phyloP scores from a whole-genome alignment of 2,888 invertebrate genomes.

The Yponomeuta malinellus region DNA sequence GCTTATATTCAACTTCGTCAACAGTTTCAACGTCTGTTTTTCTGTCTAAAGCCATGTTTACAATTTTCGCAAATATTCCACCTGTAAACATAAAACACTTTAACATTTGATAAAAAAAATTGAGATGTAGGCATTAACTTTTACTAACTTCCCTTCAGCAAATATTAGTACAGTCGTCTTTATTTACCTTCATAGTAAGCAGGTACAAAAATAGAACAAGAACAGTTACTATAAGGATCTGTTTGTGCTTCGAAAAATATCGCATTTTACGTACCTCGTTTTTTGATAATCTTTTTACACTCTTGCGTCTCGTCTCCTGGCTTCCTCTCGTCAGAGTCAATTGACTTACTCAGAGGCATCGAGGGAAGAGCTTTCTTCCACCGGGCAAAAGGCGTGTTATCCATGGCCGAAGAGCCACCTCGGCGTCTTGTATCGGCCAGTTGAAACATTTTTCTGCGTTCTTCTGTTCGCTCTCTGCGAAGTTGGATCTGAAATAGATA shows the following conservation, averaged over 20 bases:
- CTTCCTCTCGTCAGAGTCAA: slow-evolving; percentile 68
- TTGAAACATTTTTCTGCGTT: slow-evolving; percentile 93
- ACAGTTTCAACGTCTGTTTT: slow-evolving; percentile 77
- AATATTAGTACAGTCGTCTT: too few species aligned
- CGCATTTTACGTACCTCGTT: slow-evolving; percentile 40
- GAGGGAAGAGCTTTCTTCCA: slow-evolving; percentile 83
- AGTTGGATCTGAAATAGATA: slow-evolving; percentile 79
- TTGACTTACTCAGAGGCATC: slow-evolving; percentile 74
- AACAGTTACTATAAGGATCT: too few species aligned
- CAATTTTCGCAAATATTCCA: slow-evolving; percentile 76
- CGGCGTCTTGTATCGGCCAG: slow-evolving; percentile 82
- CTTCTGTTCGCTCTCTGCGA: slow-evolving; percentile 92
- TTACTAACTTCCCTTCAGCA: too few species aligned
- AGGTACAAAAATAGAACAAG: too few species aligned
- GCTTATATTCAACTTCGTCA: slow-evolving; percentile 33
- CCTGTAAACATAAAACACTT: slow-evolving; percentile 31
- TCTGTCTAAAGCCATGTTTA: slow-evolving; percentile 74
- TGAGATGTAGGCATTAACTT: too few species aligned
- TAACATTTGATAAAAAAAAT: too few species aligned
- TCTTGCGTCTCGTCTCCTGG: slow-evolving; percentile 43
- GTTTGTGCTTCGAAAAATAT: too few species aligned
- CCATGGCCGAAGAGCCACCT: slow-evolving; percentile 74
- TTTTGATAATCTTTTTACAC: slow-evolving; percentile 41
- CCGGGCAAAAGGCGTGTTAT: slow-evolving; percentile 77
- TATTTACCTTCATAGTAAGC: too few species aligned